Evolutionary conservation across 1,140 invertebrate genomes (phyloP), one percentile per base, ranked within the genome.

Genomic region (Drosophila ogumai): DNA sequence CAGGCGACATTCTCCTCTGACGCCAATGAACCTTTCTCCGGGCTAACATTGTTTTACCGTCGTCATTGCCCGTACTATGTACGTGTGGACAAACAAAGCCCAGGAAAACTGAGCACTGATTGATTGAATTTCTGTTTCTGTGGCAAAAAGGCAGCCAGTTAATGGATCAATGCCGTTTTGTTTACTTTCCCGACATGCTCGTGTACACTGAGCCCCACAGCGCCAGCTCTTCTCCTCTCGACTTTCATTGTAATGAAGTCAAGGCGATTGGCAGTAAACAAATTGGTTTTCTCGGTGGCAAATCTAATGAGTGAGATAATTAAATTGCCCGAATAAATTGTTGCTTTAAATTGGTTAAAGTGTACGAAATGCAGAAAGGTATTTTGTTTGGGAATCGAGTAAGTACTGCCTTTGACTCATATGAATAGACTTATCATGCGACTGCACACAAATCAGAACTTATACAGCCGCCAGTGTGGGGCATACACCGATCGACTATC

Each of bases 61-160:
- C 43, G 12, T 25, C 46, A 32, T 15, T 44, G 12, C 38, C 34
- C 12, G 22, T 22, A 25, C 22, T 46, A 31, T 40, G 19, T 41
- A 69, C 52, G 49, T 58, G 61, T 66, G 44, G n/a, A 13, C 74
- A 82, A 82, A 60, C 61, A 63, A 63, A 60, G 19, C 25, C 28
- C 6, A 28, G 50, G 40, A 28, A 49, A 66, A 44, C 31, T 44
- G 44, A 58, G 63, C 38, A 41, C 64, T 82, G 80, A 82, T 82
- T 82, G 79, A 82, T 82, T 78, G 80, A 56, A 64, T 82, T 63
- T 73, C 32, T 74, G 69, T 55, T 76, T 40, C 54, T 55, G 63
- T 69, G 46, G 52, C 50, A 58, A 71, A 32, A 41, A 54, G 55
- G 74, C 58, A 34, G 55, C 28, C 25, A 60, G 58, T 79, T 58